phyloP scores from a whole-genome alignment of 1,140 invertebrate genomes.

The Catajapyx aquilonaris region DNA sequence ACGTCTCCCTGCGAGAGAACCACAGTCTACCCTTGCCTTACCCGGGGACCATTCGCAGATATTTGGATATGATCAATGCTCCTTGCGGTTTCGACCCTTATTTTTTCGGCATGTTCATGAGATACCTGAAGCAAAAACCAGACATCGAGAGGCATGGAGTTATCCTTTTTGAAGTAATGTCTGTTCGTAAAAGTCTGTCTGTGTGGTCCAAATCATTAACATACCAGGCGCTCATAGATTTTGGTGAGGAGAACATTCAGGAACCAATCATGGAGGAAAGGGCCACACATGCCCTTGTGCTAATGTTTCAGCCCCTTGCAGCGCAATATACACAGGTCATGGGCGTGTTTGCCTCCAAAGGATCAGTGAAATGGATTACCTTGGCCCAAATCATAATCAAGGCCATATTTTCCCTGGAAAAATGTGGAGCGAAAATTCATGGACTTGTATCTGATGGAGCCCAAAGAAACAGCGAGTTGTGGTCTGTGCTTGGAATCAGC shows the following conservation, averaged over 20 bases:
- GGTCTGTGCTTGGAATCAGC: too few species aligned
- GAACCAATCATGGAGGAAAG: too few species aligned
- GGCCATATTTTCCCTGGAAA: too few species aligned
- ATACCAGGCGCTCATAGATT: slow-evolving; percentile 8
- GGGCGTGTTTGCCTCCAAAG: too few species aligned
- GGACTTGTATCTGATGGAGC: too few species aligned
- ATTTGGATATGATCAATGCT: slow-evolving; percentile 7
- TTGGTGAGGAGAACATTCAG: slow-evolving; percentile 5
- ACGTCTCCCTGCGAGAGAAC: slow-evolving; percentile 9
- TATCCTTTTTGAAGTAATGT: slow-evolving; percentile 9
- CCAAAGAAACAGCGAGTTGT: too few species aligned
- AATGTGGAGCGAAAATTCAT: too few species aligned
- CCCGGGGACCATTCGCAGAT: slow-evolving; percentile 10
- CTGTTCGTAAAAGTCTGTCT: slow-evolving; percentile 6
- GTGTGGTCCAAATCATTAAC: slow-evolving; percentile 7
- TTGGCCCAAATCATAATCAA: too few species aligned
- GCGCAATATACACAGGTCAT: too few species aligned
- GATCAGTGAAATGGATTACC: too few species aligned
- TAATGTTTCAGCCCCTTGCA: slow-evolving; percentile 9
- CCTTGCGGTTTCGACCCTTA: slow-evolving; percentile 8
- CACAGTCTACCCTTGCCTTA: slow-evolving; percentile 11
- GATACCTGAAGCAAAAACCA: slow-evolving; percentile 5
- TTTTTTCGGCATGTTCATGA: slow-evolving; percentile 8
- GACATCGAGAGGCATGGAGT: slow-evolving; percentile 8
- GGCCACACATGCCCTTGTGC: slow-evolving; percentile 8